These are phyloP conservation scores for Drosophila auraria DNA, from an alignment of 1,140 invertebrate genomes.

Conservation along the genomic window DNA sequence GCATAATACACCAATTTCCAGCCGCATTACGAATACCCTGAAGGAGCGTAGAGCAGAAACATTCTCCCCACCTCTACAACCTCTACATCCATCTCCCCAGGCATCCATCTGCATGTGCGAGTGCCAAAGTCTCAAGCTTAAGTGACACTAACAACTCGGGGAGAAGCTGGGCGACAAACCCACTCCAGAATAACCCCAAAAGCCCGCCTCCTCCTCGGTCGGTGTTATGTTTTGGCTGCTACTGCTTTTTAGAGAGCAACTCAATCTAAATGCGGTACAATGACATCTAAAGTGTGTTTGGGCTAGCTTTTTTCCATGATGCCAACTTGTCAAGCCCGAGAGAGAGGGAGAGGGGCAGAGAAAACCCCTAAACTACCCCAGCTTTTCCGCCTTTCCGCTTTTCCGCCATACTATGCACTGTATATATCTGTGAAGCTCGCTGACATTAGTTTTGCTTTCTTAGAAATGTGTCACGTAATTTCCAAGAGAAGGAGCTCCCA, in stretches of 20 bases:
- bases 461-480: conserved; percentile 83
- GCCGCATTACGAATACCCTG: conserved; percentile 34
- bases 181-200: conserved; percentile 30
- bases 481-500: conserved; percentile 28
- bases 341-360: neutral
- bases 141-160: conserved; percentile 76
- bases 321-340: conserved; percentile 47
- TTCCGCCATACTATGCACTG: neutral
- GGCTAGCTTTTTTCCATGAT: conserved; percentile 60
- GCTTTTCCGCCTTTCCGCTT: conserved; percentile 6
- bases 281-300: conserved; percentile 83
- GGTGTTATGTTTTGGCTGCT: conserved; percentile 79
- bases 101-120: conserved; percentile 66
- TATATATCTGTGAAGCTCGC: conserved; percentile 31
- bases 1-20: conserved; percentile 36
- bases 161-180: conserved; percentile 7
- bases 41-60: conserved; percentile 25
- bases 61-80: conserved; percentile 13
- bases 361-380: conserved; percentile 21
- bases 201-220: conserved; percentile 15
- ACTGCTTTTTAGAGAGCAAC: conserved; percentile 57
- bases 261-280: conserved; percentile 84
- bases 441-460: conserved; percentile 82
- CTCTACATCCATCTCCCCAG: conserved; percentile 24
- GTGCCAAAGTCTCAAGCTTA: conserved; percentile 77